Evolutionary conservation across 2,797 vertebrate genomes (phyloP).

Genomic region (Geotrypetes seraphini): DNA sequence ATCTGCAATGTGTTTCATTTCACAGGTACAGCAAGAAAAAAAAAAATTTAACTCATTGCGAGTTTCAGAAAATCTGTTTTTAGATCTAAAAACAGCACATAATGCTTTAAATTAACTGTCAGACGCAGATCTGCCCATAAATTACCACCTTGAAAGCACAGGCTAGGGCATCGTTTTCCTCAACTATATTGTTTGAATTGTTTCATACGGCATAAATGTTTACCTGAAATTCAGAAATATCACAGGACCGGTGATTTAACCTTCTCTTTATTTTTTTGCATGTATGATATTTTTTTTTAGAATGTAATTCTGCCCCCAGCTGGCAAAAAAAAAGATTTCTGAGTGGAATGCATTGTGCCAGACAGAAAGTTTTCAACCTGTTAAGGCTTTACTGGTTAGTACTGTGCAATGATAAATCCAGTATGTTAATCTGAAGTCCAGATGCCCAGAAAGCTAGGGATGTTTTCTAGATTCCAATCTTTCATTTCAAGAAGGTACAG

Average conservation of each 20-base stretch:
- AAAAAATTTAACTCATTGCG: conserved; percentile 38
- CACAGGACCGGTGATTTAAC: conserved; percentile 30
- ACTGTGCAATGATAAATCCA: too few species aligned
- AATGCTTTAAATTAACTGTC: conserved; percentile 51
- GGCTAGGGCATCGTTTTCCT: conserved; percentile 41
- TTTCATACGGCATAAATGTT: conserved; percentile 35
- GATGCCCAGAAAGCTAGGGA: too few species aligned
- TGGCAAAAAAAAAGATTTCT: conserved; percentile 78
- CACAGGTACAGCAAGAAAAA: conserved; percentile 27
- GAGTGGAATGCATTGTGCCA: too few species aligned
- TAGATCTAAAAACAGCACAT: conserved; percentile 34
- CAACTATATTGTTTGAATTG: conserved; percentile 41
- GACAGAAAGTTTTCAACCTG: too few species aligned
- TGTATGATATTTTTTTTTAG: conserved; percentile 74
- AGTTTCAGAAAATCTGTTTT: conserved; percentile 29
- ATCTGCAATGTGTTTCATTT: conserved; percentile 25
- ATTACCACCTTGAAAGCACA: conserved; percentile 46
- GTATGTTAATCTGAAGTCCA: too few species aligned
- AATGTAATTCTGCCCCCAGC: conserved; percentile 97
- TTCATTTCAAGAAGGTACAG: too few species aligned
- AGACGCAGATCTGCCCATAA: conserved; percentile 34
- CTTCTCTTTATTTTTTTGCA: conserved; percentile 22
- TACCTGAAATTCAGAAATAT: conserved; percentile 21
- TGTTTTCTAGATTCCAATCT: too few species aligned
- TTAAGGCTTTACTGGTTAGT: too few species aligned